Percentiles rank a stretch among this genome's conserved stretches.
These are phyloP conservation scores for Oscheius sp. DNA, from an alignment of 1,140 invertebrate species.

Conservation along the genomic window DNA sequence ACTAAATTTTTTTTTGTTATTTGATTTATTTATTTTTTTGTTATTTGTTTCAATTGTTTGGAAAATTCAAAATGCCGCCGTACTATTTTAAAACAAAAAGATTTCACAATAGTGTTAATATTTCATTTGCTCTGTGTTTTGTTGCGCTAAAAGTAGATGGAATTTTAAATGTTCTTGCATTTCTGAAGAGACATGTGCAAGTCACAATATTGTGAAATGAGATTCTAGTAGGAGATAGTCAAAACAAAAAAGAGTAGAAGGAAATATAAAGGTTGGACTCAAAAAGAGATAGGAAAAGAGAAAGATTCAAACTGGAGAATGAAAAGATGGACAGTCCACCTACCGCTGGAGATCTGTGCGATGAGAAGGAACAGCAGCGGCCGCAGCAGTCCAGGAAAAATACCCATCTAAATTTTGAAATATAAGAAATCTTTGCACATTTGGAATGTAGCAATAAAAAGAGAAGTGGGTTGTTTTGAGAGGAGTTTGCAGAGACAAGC, in stretches of 20 bases:
- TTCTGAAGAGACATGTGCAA: not conserved
- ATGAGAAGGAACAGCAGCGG: not conserved
- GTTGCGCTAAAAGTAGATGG: not conserved
- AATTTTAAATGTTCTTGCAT: not conserved
- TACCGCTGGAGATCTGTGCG: not conserved
- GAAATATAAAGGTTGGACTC: not conserved
- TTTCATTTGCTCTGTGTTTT: too few relatives aligned
- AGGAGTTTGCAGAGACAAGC: too few relatives aligned
- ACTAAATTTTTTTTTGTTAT: too few relatives aligned
- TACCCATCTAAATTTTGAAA: not conserved
- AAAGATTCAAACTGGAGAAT: not conserved
- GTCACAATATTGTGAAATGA: not conserved
- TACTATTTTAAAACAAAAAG: too few relatives aligned
- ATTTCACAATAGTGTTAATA: too few relatives aligned
- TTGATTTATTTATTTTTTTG: too few relatives aligned
- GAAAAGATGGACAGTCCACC: not conserved
- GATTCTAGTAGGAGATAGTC: not conserved
- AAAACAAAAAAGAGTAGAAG: not conserved
- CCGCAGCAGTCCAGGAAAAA: not conserved
- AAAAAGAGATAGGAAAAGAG: not conserved
- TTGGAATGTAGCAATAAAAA: not conserved
- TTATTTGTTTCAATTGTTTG: too few relatives aligned
- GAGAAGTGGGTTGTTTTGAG: not conserved
- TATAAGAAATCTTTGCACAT: not conserved
- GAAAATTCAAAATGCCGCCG: too few relatives aligned